Evolutionary conservation across 2,888 invertebrate genomes (phyloP), one percentile per base, ranked within the genome.

Genomic region (Antitype chi): DNA sequence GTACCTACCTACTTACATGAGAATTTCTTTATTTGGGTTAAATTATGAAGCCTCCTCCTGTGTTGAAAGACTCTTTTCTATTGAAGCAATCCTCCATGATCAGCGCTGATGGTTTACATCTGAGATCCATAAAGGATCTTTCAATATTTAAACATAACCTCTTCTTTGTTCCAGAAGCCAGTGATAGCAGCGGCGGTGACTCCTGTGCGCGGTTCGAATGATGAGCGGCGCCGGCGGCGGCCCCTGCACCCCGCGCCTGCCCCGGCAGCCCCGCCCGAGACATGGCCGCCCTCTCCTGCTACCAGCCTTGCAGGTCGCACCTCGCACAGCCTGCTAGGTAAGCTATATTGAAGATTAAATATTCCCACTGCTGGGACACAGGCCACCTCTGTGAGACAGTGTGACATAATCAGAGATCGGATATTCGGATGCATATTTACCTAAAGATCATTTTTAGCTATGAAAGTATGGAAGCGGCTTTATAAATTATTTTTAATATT

Each of bases 321-420:
- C 95, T 96, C 76, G 96, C 96, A 63, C 96, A 96, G 88, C 96
- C 96, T 86, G 96, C 95, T 95, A 96, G 96, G 96, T 96, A 89
- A 85, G 20, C 8, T 52, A 7, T 15, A 49, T 17, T 49, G 49
- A 49, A 17, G 49, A 49, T 17, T 52, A 38, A 38, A 38, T 5
- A 6, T 38, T 38, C 38, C 38, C 38, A 38, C 38, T 38, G 38
- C 38, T 38, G 38, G 38, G 38, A 5, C 5, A 38, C 38, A 38
- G 5, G 38, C 38, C 38, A 3, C 38, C 38, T 38, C 38, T 38
- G 38, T 38, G 6, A 38, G 38, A 6, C 0, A 38, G 38, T 38
- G 5, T 3, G 5, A 3, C 6, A 38, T 38, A 38, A 38, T 38
- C 38, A n/a, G n/a, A n/a, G n/a, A n/a, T n/a, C n/a, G n/a, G n/a